Base-by-base conservation (phyloP, 2,797 vertebrate species). In the Capromys pilorides region DNA sequence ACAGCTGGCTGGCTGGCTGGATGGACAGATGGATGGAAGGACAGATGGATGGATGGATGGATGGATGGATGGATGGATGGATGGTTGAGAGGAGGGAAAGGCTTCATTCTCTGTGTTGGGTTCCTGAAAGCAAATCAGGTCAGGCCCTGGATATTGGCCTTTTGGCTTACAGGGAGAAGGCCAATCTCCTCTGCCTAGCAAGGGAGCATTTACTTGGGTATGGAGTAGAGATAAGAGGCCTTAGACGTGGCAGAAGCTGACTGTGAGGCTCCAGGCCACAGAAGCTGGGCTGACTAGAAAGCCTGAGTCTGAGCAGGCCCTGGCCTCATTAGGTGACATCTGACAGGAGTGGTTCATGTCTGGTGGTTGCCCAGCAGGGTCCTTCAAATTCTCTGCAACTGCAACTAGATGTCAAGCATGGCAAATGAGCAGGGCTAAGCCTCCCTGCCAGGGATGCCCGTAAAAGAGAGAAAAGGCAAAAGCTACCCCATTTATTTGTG, bases 371-470 rank as follows among this genome's bases (percentile, higher is more conserved):
- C n/a, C 24, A 39, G 39, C 28, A 45, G 24, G n/a, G 67, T 86
- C 90, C 93, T 92, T 79, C 59, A 19, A n/a, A 73, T 62, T 87
- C 62, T 75, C 80, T 88, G 94, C 88, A 94, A 90, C 94, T 96
- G 94, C 88, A 94, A 90, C 94, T 96, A 93, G 88, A 90, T 90
- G 93, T 93, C 95, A 92, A 93, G 89, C 92, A 90, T 18, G 59
- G n/a, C 75, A 95, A 96, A 95, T 94, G 71, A 97, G 73, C 6
- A 49, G 86, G 49, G 21, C 33, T 39, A 59, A 80, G 33, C 73
- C 33, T 79, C 36, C 2, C 33, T 28, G 14, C n/a, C 5, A 62
- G 73, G 33, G 61, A 19, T 51, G 51, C 64, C 39, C 64, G 22
- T 33, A 45, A 36, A 77, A 87, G n/a, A 36, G 62, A 85, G 41